These are phyloP conservation scores for Epistrophe eligans DNA, from an alignment of 2,888 invertebrate species.

Conservation along the genomic window DNA sequence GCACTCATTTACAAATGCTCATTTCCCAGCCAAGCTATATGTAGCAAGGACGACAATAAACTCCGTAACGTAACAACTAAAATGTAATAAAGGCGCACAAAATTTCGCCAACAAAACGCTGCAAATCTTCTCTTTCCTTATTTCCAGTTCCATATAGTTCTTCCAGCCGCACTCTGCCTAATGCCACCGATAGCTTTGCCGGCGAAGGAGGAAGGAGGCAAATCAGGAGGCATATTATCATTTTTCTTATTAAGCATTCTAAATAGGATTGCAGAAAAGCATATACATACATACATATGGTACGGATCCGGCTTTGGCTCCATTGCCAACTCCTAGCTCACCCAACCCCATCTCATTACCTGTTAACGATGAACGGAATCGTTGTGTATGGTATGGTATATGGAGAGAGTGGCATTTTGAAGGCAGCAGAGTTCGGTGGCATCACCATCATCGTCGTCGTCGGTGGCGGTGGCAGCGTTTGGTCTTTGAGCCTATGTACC, in stretches of 20 bases:
- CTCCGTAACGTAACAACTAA: conserved; percentile 65
- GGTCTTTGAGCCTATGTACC: conserved; percentile 34
- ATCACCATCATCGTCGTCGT: not conserved
- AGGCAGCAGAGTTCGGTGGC: not conserved
- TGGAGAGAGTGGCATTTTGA: not conserved
- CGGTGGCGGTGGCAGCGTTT: not conserved
- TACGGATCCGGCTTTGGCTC: conserved; percentile 10
- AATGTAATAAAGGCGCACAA: conserved; percentile 64
- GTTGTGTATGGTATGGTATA: not conserved
- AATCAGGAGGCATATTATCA: conserved; percentile 68
- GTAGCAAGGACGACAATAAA: conserved; percentile 66
- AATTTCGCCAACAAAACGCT: conserved; percentile 32
- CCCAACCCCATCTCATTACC: conserved; percentile 58
- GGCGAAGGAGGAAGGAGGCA: conserved; percentile 20
- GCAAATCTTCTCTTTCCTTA: conserved; percentile 9
- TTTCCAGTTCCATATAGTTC: not conserved
- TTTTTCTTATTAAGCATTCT: conserved; percentile 72
- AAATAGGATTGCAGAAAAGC: conserved; percentile 66
- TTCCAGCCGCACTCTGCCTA: not conserved
- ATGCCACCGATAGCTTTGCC: not conserved
- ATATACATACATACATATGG: conserved; percentile 16
- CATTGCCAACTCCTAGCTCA: not conserved
- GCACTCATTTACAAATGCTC: conserved; percentile 71
- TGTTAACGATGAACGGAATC: conserved; percentile 45
- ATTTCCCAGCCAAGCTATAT: conserved; percentile 57